Evolutionary conservation across 2,797 vertebrate genomes (phyloP).

Genomic region (Lacerta viridis): DNA sequence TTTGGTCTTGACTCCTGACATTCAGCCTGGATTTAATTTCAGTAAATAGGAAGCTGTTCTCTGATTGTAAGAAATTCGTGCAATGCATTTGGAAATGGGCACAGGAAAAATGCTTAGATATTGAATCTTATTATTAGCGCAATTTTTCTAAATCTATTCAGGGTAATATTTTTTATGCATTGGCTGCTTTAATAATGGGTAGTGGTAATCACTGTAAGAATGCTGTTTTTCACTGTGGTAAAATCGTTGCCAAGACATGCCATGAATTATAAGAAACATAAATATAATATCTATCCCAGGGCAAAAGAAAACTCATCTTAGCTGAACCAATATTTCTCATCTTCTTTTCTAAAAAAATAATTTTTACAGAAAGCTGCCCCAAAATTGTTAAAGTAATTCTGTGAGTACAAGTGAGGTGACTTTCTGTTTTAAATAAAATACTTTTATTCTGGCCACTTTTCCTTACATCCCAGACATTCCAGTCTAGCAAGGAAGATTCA

Average conservation of each 20-base stretch:
- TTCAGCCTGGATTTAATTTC: constrained; percentile 12
- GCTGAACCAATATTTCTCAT: background rate
- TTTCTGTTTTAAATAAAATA: background rate
- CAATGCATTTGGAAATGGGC: background rate
- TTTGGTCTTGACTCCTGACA: background rate
- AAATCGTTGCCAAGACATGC: constrained; percentile 20
- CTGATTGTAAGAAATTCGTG: constrained; percentile 1
- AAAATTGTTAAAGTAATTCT: background rate
- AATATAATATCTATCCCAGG: constrained; percentile 13
- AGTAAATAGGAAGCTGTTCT: background rate
- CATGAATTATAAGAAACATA: constrained; percentile 25
- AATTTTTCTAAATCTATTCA: constrained; percentile 39
- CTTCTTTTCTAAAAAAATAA: background rate
- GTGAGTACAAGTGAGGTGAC: no score
- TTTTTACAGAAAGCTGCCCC: background rate
- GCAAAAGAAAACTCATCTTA: background rate
- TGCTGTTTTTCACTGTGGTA: constrained; percentile 23
- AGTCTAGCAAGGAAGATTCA: background rate
- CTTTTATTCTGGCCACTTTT: background rate
- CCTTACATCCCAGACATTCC: background rate
- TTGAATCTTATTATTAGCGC: background rate
- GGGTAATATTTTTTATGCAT: background rate
- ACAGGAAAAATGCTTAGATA: background rate
- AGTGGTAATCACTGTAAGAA: constrained; percentile 9
- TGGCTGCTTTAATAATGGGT: constrained; percentile 4